Evolutionary conservation across 2,888 invertebrate species (phyloP), one percentile per base, ranked within the genome.

Genomic region (Drosophila heteroneura): DNA sequence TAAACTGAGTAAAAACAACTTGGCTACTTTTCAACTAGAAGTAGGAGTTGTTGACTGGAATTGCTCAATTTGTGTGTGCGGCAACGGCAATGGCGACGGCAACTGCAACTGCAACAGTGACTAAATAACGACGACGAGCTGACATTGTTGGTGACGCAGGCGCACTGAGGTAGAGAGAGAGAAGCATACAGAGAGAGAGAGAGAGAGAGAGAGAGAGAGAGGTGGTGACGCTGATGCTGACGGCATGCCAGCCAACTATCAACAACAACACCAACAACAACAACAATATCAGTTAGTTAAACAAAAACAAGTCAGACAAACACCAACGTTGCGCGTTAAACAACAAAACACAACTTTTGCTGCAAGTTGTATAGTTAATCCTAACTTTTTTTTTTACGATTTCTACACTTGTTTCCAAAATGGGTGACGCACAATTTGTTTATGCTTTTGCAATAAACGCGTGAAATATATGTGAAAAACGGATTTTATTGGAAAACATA

Each of bases 1-100:
- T 66, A 71, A 69, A 65, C 74, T 60, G 70, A 61, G 76, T 58
- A 82, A 77, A 82, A 81, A 83, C 85, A 79, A 78, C 77, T 76
- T 85, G 81, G 86, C 80, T 85, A 83, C 79, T 90, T 90, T 83
- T 85, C 86, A 88, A 79, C 81, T 83, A 81, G 89, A 90, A 88
- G 85, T 85, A 85, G 90, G 83, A 90, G 89, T 87, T 89, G 83
- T 89, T 86, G 89, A 85, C 89, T 90, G 83, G 89, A 90, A 87
- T 90, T 87, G 87, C 90, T 90, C 90, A 87, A 87, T 87, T 87
- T 90, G 89, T 85, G 90, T 85, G 85, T 81, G 74, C 81, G 67
- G 71, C 70, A 59, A 60, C 61, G 16, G 32, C 33, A 9, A 33
- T 44, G 14, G 26, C 63, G 35, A 44, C 63, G 1, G 35, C 58